Percentiles rank a stretch among this genome's conserved stretches.
These are phyloP conservation scores for Helogale parvula DNA, from an alignment of 2,113 vertebrate genomes.

Conservation along the genomic window DNA sequence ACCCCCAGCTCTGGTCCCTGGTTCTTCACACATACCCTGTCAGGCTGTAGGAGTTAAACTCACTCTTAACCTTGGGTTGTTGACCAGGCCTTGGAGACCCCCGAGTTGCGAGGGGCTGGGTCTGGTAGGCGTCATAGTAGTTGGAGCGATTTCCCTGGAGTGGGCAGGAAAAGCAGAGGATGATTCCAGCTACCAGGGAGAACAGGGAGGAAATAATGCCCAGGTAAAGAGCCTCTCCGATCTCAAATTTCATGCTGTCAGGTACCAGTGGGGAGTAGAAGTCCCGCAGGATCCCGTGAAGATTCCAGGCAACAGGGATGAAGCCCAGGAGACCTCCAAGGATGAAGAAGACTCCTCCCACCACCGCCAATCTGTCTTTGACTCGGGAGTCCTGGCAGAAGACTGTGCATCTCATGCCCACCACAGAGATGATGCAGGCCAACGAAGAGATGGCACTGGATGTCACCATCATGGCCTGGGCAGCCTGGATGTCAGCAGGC, in stretches of 20 bases:
- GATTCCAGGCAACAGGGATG: slow-evolving; percentile 94
- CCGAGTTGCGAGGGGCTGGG: slow-evolving; percentile 76
- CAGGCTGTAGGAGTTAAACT: slow-evolving; percentile 88
- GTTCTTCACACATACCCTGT: slow-evolving; percentile 88
- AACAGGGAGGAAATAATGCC: slow-evolving; percentile 92
- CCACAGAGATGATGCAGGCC: slow-evolving; percentile 85
- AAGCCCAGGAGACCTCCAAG: slow-evolving; percentile 92
- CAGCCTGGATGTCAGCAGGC: slow-evolving; percentile 90
- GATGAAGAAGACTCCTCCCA: slow-evolving; percentile 87
- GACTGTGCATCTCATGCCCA: slow-evolving; percentile 96
- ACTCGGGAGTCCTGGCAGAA: slow-evolving; percentile 87
- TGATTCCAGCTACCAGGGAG: slow-evolving; percentile 91
- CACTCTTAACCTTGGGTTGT: slow-evolving; percentile 82
- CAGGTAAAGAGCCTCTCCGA: slow-evolving; percentile 94
- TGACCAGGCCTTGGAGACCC: slow-evolving; percentile 77
- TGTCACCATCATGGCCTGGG: slow-evolving; percentile 96
- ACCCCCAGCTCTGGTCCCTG: slow-evolving; percentile 71
- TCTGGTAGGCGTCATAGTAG: slow-evolving; percentile 76
- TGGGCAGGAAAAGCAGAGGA: slow-evolving; percentile 92
- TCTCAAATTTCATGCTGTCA: slow-evolving; percentile 93
- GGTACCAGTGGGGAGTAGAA: slow-evolving; percentile 92
- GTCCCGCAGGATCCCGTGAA: slow-evolving; percentile 93
- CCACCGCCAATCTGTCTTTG: slow-evolving; percentile 91
- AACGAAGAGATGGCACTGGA: slow-evolving; percentile 91
- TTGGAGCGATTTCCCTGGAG: slow-evolving; percentile 13